Evolutionary conservation across 2,797 vertebrate species (phyloP).

Genomic region (Sebastes cheni): DNA sequence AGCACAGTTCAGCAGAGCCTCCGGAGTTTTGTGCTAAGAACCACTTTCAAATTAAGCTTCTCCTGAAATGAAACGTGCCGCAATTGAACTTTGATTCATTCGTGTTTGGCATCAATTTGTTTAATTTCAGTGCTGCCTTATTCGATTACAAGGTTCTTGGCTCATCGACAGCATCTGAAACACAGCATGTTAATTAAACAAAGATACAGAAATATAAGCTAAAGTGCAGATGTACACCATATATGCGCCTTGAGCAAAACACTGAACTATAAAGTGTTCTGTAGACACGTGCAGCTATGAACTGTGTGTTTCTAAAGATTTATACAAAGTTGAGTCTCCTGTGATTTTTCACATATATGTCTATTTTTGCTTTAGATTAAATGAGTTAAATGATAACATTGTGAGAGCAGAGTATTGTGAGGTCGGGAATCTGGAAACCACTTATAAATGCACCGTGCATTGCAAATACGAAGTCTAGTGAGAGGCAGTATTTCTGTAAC

Average conservation of each 20-base stretch:
- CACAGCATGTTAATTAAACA: conserved; percentile 1
- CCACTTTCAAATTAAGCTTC: conserved; percentile 69
- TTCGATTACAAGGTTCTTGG: conserved; percentile 61
- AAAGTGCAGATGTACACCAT: neutral
- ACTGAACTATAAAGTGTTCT: neutral
- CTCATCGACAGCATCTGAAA: conserved; percentile 37
- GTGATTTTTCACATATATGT: neutral
- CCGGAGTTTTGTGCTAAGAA: conserved; percentile 45
- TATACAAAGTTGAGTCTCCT: neutral
- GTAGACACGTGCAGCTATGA: neutral
- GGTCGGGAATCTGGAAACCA: neutral
- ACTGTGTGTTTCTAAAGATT: neutral
- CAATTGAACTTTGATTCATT: conserved; percentile 77
- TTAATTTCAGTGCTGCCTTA: conserved; percentile 63
- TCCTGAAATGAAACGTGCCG: conserved; percentile 58
- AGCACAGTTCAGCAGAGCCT: conserved; percentile 51
- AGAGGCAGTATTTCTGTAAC: conserved; percentile 7
- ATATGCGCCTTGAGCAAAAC: neutral
- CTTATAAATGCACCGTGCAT: neutral
- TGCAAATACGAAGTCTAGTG: neutral
- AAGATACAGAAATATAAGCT: neutral
- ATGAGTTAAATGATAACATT: neutral
- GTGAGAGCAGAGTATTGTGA: neutral
- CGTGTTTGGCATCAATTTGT: conserved; percentile 59
- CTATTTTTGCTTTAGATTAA: neutral